phyloP scores from a whole-genome alignment of 2,113 vertebrate genomes.

The Barbus barbus region DNA sequence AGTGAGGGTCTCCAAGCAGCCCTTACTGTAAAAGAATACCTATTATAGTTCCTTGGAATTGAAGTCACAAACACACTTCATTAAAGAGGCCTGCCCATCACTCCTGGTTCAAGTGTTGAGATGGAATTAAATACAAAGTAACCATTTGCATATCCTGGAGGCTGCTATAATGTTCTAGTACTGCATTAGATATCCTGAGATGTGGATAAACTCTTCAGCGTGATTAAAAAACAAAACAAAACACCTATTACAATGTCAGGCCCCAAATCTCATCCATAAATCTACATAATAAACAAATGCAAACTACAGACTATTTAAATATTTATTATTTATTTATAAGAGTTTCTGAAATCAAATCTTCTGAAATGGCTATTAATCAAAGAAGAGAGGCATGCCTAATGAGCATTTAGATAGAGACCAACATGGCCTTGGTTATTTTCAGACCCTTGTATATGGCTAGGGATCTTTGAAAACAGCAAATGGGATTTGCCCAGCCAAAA shows the following conservation, averaged over 20 bases:
- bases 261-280: neutral
- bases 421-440: conserved; percentile 65
- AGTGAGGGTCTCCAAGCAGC: neutral
- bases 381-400: conserved; percentile 8
- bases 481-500: conserved; percentile 69
- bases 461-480: conserved; percentile 65
- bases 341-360: neutral
- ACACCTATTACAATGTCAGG: neutral
- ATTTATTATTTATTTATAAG: neutral
- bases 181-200: neutral
- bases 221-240: too few relatives aligned
- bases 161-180: conserved; percentile 22
- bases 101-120: neutral
- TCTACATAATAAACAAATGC: neutral
- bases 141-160: conserved; percentile 6
- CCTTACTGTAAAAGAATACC: conserved; percentile 21
- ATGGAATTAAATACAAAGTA: neutral
- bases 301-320: neutral
- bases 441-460: conserved; percentile 58
- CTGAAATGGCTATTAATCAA: neutral
- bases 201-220: neutral
- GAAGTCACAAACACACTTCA: conserved; percentile 13
- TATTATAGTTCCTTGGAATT: conserved; percentile 37
- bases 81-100: neutral
- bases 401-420: conserved; percentile 60